Base-by-base conservation (phyloP, 2,888 invertebrate species). In the Mechanitis messenoides region DNA sequence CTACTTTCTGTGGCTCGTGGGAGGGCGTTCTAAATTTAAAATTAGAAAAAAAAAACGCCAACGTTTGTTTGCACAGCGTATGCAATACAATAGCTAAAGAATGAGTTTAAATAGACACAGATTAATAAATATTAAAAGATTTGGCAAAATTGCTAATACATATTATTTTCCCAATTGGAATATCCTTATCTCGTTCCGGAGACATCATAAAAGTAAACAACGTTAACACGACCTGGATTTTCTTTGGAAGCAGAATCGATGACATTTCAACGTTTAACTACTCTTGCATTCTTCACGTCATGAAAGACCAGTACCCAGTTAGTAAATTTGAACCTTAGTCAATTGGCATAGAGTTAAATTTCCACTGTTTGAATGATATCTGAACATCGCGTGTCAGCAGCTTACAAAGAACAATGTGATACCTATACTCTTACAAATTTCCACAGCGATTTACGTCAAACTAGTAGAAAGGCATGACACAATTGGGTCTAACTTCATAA, bases 11-110 rank as follows among this genome's bases (percentile, higher is more conserved):
- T 79, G 72, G 76, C 81, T 80, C 76, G 89, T 87, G 86, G 88
- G 89, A 85, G 85, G 88, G 77, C 82, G 80, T 79, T 84, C 85
- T 83, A 85, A 85, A 84, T 82, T 81, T 83, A 81, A 77, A 68
- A 79, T 79, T 74, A 77, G 70, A 73, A 74, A 80, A 81, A 81
- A 80, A 83, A 79, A 74, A 74, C 75, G 74, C 78, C 71, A 77
- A 73, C 77, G 72, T 79, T 78, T 77, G 78, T 79, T 80, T 64
- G 64, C 61, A 67, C 69, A 71, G 74, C 76, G 73, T 20, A 20
- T 79, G 77, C 83, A 79, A 74, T 73, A 76, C 83, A 83, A 81
- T 75, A 9, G 42, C 9, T 9, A 11, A 9, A 42, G 42, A 42
- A 42, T 9, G 20, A 20, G 20, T 20, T 20, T 20, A 9, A 42